phyloP scores from a whole-genome alignment of 2,797 vertebrate species.

The Characodon lateralis region DNA sequence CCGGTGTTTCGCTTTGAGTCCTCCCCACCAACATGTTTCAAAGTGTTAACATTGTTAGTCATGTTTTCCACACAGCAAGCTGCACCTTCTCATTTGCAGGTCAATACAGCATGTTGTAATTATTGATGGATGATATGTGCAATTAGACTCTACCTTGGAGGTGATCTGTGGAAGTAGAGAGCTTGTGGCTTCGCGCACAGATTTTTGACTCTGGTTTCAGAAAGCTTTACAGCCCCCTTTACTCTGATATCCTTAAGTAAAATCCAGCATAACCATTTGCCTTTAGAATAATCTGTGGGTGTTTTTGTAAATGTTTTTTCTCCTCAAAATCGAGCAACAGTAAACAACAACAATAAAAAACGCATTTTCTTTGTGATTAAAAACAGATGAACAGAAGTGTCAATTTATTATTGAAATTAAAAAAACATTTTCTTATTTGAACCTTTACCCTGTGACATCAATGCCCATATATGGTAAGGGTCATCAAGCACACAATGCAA shows the following conservation, averaged over 20 bases:
- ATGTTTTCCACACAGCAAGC: conserved; percentile 61
- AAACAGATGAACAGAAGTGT: background rate
- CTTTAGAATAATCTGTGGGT: background rate
- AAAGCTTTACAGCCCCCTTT: background rate
- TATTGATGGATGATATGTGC: conserved; percentile 42
- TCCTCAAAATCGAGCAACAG: background rate
- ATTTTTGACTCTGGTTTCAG: background rate
- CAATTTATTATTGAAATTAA: background rate
- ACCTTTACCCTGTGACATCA: too few species aligned
- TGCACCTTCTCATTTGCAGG: conserved; percentile 45
- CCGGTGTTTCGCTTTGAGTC: conserved; percentile 42
- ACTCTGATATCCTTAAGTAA: background rate
- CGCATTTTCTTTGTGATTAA: background rate
- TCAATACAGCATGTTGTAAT: conserved; percentile 39
- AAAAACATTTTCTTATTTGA: background rate
- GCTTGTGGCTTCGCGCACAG: background rate
- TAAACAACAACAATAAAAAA: too few species aligned
- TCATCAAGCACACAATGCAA: too few species aligned
- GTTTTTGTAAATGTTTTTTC: background rate
- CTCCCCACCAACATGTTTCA: conserved; percentile 44
- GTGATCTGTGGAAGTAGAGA: conserved; percentile 14
- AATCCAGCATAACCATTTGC: background rate
- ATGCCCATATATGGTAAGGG: too few species aligned
- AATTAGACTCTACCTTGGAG: conserved; percentile 41
- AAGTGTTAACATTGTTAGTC: conserved; percentile 58